These are phyloP conservation scores for Etheostoma spectabile DNA, from an alignment of 2,113 vertebrate genomes.

Conservation along the genomic window DNA sequence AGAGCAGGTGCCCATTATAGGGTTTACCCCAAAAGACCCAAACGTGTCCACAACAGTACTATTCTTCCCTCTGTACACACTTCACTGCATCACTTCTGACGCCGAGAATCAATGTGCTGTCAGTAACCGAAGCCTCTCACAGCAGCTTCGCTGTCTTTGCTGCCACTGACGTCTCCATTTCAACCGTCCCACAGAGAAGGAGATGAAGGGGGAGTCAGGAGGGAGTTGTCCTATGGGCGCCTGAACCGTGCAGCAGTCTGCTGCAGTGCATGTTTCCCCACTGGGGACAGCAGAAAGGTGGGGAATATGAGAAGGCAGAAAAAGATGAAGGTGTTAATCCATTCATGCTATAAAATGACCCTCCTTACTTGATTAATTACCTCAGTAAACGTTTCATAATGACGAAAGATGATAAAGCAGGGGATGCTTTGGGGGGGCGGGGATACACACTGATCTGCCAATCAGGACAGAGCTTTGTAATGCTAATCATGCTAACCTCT, in stretches of 20 bases:
- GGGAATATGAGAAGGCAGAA: no score
- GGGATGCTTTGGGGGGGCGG: no score
- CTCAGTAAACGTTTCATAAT: no score
- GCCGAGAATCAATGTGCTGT: constrained; percentile 33
- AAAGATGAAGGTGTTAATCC: no score
- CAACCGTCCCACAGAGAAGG: constrained; percentile 24
- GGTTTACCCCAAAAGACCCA: no score
- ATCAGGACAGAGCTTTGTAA: no score
- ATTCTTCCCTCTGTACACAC: constrained; percentile 14
- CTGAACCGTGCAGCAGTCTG: constrained; percentile 26
- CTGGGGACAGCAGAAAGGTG: not conserved
- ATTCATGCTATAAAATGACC: no score
- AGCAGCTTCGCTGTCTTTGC: constrained; percentile 11
- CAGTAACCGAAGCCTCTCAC: constrained; percentile 10
- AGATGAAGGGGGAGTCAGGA: constrained; percentile 34
- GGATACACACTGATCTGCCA: no score
- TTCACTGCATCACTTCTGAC: constrained; percentile 24
- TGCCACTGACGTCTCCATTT: constrained; percentile 57
- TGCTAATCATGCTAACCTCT: no score
- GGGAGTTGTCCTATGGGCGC: constrained; percentile 26
- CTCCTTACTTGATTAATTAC: no score
- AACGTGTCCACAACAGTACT: constrained; percentile 4
- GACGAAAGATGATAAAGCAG: no score
- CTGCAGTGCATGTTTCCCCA: constrained; percentile 35
- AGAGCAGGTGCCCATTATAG: no score